Base-by-base conservation (phyloP, 30 jellyfish, hydroid and myxozoan species). In the Aurelia sp. region DNA sequence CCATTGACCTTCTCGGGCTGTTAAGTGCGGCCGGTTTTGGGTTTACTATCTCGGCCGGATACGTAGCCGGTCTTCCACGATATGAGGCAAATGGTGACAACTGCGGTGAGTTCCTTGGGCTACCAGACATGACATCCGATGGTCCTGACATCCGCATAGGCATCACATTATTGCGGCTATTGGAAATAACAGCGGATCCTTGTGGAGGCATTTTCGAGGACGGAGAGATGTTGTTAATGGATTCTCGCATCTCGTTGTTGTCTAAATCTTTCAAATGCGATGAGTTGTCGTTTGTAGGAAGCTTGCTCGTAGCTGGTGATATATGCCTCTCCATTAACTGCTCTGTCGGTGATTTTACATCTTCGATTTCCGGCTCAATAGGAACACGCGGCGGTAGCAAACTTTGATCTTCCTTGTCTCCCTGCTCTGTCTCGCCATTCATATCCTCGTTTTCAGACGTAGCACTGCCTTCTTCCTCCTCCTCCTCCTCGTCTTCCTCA, bases 1-100 rank as follows among this genome's bases (percentile, higher is more conserved):
- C 87, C 23, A 40, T 20, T 8, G 80, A 57, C 48, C 75, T 70
- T 11, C 69, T 85, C 19, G 92, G 92, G 47, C 79, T 71, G 73
- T 66, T 62, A 59, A 35, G 21, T 13, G 82, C 65, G 8, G 79
- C 80, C 18, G 85, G 85, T 41, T 82, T 82, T 37, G 78, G 85
- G 61, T 82, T 82, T 2, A 82, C 80, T 0, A 82, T 82, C 41
- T 82, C 92, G 11, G 92, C 92, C 17, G 92, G 92, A 70, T 82
- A 82, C 9, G 92, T 82, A 18, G 92, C 92, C 10, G 92, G 92
- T 20, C 92, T 59, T 11, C 92, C 79, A 21, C 86, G 92, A 82
- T 82, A 82, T 1, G 92, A 74, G 11, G 85, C 86, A 59, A 82
- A 82, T 18, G 92, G 92, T 6, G 92, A 82, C 51, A 82, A 74